Conservation (phyloP, 2,888 invertebrate genomes). For the Anoplius nigerrimus region DNA sequence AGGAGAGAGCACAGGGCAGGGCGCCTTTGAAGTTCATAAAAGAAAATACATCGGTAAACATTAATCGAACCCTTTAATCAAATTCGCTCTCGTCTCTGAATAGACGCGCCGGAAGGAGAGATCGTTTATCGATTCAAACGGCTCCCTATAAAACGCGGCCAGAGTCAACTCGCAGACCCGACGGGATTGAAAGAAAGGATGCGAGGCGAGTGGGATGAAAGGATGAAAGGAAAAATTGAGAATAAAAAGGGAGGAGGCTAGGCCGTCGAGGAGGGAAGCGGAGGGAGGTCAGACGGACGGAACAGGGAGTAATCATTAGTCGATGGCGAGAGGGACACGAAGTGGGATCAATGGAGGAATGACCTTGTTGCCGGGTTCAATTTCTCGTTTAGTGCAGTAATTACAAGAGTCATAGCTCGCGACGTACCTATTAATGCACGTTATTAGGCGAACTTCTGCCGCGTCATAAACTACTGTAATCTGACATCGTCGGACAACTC, state of each 20-base stretch:
- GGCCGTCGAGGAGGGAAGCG: not conserved
- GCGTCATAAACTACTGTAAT: too few species aligned
- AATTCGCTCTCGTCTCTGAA: slow-evolving; percentile 53
- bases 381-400: too few species aligned
- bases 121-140: slow-evolving; percentile 64
- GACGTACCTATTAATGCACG: too few species aligned
- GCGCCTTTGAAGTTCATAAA: slow-evolving; percentile 56
- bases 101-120: slow-evolving; percentile 43
- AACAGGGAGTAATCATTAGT: not conserved
- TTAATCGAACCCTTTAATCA: slow-evolving; percentile 66
- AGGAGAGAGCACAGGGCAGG: slow-evolving; percentile 19
- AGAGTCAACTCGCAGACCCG: slow-evolving; percentile 51
- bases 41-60: slow-evolving; percentile 58
- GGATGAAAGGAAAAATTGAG: slow-evolving; percentile 37
- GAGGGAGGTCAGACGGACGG: slow-evolving; percentile 17
- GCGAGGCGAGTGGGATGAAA: slow-evolving; percentile 39
- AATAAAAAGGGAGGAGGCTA: slow-evolving; percentile 22
- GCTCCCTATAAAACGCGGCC: slow-evolving; percentile 49
- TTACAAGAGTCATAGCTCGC: too few species aligned
- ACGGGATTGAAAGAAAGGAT: slow-evolving; percentile 45
- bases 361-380: too few species aligned
- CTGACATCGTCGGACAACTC: too few species aligned
- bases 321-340: too few species aligned
- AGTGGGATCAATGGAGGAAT: too few species aligned
- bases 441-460: too few species aligned